Evolutionary conservation across 2,797 vertebrate genomes (phyloP), one percentile per base, ranked within the genome.

Genomic region (Loris lydekkerianus): DNA sequence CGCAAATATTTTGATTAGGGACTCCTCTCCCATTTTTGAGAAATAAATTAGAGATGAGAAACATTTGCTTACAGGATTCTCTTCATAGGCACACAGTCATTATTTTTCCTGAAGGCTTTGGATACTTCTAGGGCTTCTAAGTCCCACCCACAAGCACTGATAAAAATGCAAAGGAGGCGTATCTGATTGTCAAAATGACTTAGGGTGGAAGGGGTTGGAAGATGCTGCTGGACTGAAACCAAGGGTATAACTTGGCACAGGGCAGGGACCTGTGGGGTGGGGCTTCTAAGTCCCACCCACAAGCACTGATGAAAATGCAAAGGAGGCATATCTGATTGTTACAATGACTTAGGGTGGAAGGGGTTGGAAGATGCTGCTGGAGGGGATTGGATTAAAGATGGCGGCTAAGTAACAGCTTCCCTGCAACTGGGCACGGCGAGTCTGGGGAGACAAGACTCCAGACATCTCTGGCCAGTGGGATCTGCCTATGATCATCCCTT

Each of bases 71-170:
- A 7, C 14, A 27, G 40, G 43, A 63, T 46, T 69, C 43, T 75
- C 76, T 37, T n/a, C n/a, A 25, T 23, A 75, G 58, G 20, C 23
- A 60, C 10, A 3, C 21, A 4, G 21, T 20, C 25, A 10, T 89
- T 67, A 14, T 27, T 82, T 53, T 43, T 65, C 27, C 53, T 31
- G 14, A 60, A 65, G 37, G 46, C 14, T 67, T 10, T 7, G 8
- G 65, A 58, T 46, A 53, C 29, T 75, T 29, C 14, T 56, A 1
- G 5, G 58, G n/a, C 37, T 37, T 78, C 53, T 43, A 3, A 34
- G 7, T 29, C 29, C 49, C 40, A 75, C 76, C 56, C 43, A 14
- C 0, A 5, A 70, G 2, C 4, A 15, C 2, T 20, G 21, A 3
- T 29, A 9, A 69, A n/a, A 69, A 69, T n/a, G 65, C 31, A n/a